phyloP scores from a whole-genome alignment of 1,140 invertebrate species.

The Caerostris darwini region DNA sequence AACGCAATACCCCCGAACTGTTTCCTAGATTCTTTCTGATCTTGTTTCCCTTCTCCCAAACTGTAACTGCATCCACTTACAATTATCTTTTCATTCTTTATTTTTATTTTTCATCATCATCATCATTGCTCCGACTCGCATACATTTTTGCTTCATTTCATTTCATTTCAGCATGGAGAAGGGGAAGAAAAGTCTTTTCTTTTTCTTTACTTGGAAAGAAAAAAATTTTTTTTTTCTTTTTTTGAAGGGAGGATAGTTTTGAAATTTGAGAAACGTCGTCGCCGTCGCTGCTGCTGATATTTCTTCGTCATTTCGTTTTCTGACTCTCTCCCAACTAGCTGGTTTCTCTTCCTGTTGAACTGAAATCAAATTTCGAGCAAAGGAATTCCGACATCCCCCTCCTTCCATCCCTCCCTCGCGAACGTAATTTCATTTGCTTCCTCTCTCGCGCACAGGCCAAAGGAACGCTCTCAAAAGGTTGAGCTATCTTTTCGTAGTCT shows the following conservation, averaged over 20 bases:
- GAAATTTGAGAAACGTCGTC: constrained; percentile 18
- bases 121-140: neutral
- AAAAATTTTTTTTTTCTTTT: too few species aligned
- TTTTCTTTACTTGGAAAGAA: too few species aligned
- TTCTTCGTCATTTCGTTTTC: constrained; percentile 19
- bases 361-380: constrained; percentile 5
- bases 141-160: neutral
- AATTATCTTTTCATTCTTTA: neutral
- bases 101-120: neutral
- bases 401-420: neutral
- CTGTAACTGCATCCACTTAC: neutral
- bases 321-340: neutral
- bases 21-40: neutral
- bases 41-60: neutral
- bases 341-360: neutral
- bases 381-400: neutral
- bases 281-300: neutral
- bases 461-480: neutral
- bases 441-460: neutral
- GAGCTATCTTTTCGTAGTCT: neutral
- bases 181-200: neutral
- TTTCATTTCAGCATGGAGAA: neutral
- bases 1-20: neutral
- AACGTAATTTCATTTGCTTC: constrained; percentile 4
- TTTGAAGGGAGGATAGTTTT: neutral